Conservation (phyloP, 2,888 invertebrate genomes). For the Aplocera efformata region DNA sequence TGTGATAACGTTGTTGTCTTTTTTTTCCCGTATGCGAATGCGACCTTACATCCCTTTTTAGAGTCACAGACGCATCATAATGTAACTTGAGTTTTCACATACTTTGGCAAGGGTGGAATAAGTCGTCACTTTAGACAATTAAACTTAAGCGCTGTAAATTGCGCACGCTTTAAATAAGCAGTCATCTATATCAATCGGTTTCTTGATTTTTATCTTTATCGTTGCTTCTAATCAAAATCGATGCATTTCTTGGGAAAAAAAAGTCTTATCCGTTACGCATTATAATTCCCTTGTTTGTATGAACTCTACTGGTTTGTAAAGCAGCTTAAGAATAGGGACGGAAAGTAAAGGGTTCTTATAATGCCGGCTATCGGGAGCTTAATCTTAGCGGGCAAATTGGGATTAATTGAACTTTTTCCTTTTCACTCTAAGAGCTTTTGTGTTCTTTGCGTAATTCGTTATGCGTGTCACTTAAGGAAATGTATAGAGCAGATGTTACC, state of each 20-base stretch:
- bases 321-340: constrained; percentile 71
- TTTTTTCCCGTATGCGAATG: too few species aligned
- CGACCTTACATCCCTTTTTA: too few species aligned
- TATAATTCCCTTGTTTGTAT: constrained; percentile 72
- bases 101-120: too few species aligned
- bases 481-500: constrained; percentile 49
- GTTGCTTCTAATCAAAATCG: constrained; percentile 46
- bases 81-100: too few species aligned
- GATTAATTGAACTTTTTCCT: constrained; percentile 79
- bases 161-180: too few species aligned
- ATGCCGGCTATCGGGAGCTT: constrained; percentile 70
- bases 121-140: too few species aligned
- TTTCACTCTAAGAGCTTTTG: constrained; percentile 65
- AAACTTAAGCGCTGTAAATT: too few species aligned
- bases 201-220: constrained; percentile 39
- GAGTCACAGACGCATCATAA: too few species aligned
- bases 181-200: too few species aligned
- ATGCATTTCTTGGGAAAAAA: constrained; percentile 57
- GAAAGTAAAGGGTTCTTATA: constrained; percentile 71
- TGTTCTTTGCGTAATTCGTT: constrained; percentile 63
- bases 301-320: constrained; percentile 69
- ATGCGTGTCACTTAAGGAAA: constrained; percentile 55
- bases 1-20: too few species aligned
- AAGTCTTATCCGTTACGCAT: constrained; percentile 70
- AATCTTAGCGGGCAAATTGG: constrained; percentile 77